Conservation (phyloP, 2,113 vertebrate species). For the Symphodus melops region DNA sequence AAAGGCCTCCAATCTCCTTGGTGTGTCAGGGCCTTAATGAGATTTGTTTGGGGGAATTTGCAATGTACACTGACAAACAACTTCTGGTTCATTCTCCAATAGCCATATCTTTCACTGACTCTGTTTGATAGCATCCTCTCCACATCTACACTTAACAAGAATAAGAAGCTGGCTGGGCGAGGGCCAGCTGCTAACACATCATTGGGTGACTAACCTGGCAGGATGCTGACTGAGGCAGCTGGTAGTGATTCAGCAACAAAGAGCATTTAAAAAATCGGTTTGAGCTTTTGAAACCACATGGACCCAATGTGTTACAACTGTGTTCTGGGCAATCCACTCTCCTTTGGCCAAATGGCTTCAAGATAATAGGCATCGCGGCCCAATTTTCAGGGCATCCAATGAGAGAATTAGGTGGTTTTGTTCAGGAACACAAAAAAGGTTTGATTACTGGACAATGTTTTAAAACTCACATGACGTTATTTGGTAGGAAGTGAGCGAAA, state of each 20-base stretch:
- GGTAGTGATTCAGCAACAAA: slow-evolving; percentile 88
- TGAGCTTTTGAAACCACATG: slow-evolving; percentile 85
- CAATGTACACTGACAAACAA: too few species aligned
- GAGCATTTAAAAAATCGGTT: slow-evolving; percentile 78
- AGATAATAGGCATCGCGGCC: slow-evolving; percentile 59
- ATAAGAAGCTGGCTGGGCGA: slow-evolving; percentile 26
- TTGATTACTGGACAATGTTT: slow-evolving; percentile 22
- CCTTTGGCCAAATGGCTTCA: slow-evolving; percentile 70
- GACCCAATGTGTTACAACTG: slow-evolving; percentile 85
- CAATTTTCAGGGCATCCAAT: slow-evolving; percentile 32
- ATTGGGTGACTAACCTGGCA: slow-evolving; percentile 67
- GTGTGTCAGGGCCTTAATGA: too few species aligned
- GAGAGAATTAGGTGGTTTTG: slow-evolving; percentile 23
- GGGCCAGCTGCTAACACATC: slow-evolving; percentile 46
- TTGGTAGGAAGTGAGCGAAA: slow-evolving; percentile 17
- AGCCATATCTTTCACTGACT: neutral
- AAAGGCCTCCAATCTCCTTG: too few species aligned
- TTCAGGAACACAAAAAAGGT: slow-evolving; percentile 11
- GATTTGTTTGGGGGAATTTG: too few species aligned
- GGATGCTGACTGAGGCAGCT: slow-evolving; percentile 83
- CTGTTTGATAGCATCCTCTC: neutral
- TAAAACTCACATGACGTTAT: slow-evolving; percentile 28
- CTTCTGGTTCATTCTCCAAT: too few species aligned
- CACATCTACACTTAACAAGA: slow-evolving; percentile 26
- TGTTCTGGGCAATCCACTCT: slow-evolving; percentile 87